Conservation (phyloP, 2,113 vertebrate species). For the Lipophrys pholis region DNA sequence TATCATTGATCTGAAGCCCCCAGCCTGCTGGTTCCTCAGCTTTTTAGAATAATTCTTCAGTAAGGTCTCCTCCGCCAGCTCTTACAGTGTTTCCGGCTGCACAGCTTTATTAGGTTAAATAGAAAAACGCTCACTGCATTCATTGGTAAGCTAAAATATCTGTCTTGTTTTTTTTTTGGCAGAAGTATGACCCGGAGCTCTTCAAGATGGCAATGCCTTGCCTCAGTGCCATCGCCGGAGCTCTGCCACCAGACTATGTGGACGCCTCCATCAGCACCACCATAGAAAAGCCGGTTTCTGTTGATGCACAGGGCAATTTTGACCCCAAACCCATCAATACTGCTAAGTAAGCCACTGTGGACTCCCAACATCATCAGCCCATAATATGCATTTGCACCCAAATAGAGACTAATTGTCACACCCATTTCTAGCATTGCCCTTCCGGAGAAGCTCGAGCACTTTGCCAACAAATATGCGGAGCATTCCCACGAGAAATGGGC, state of each 20-base stretch:
- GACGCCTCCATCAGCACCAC: slow-evolving; percentile 89
- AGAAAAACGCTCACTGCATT: slow-evolving; percentile 2
- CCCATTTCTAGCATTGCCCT: slow-evolving; percentile 87
- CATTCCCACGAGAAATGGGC: slow-evolving; percentile 97
- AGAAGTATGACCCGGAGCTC: slow-evolving; percentile 97
- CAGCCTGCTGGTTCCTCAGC: slow-evolving; percentile 28
- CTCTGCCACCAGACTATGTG: slow-evolving; percentile 94
- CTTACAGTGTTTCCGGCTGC: slow-evolving; percentile 71
- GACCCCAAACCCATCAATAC: slow-evolving; percentile 94
- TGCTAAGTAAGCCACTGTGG: slow-evolving; percentile 63
- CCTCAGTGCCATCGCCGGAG: slow-evolving; percentile 96
- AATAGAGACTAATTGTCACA: slow-evolving; percentile 21
- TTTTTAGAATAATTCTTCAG: slow-evolving; percentile 57
- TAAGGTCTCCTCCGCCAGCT: slow-evolving; percentile 48
- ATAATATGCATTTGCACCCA: slow-evolving; percentile 6
- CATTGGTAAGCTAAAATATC: slow-evolving; percentile 12
- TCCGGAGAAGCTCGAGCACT: slow-evolving; percentile 94
- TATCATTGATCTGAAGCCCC: slow-evolving; percentile 60
- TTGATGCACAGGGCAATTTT: slow-evolving; percentile 96
- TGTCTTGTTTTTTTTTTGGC: slow-evolving; percentile 61
- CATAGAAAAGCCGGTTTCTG: slow-evolving; percentile 91
- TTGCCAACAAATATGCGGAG: slow-evolving; percentile 95
- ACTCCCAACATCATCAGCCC: neutral
- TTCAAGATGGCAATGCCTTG: slow-evolving; percentile 99
- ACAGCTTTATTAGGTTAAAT: slow-evolving; percentile 30